A percentile compares a stretch with the other conserved stretches of the same genome.
These are phyloP conservation scores for Suncus etruscus DNA, from an alignment of 2,113 vertebrate species.

Conservation along the genomic window DNA sequence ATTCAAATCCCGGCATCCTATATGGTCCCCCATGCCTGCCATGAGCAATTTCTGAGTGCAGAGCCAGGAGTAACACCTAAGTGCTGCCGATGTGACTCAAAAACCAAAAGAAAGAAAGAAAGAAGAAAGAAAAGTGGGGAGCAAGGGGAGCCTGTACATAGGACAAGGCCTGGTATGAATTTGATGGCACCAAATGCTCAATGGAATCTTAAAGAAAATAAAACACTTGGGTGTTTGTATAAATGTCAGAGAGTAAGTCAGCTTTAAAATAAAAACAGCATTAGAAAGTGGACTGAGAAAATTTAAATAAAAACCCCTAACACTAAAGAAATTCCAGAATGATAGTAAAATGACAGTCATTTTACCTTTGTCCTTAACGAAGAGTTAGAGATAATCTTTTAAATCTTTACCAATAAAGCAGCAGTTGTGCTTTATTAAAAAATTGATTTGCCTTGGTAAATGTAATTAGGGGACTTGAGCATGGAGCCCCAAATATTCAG, in stretches of 20 bases:
- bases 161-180: constrained; percentile 18
- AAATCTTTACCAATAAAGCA: constrained; percentile 68
- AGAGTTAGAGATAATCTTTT: constrained; percentile 49
- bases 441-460: constrained; percentile 59
- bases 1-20: too few species aligned
- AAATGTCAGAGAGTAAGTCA: constrained; percentile 42
- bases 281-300: not conserved
- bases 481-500: constrained; percentile 23
- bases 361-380: constrained; percentile 54
- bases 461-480: constrained; percentile 58
- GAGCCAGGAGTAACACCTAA: too few species aligned
- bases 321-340: constrained; percentile 15
- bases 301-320: constrained; percentile 36
- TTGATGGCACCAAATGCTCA: constrained; percentile 19
- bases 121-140: too few species aligned
- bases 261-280: not conserved
- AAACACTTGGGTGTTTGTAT: not conserved
- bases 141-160: too few species aligned
- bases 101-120: too few species aligned
- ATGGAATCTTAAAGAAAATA: constrained; percentile 47
- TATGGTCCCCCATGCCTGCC: too few species aligned
- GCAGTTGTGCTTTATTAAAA: constrained; percentile 47
- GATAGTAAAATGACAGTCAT: constrained; percentile 40
- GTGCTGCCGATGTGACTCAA: too few species aligned
- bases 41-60: too few species aligned